Evolutionary conservation across 2,797 vertebrate species (phyloP).

Genomic region (Ibycter americanus): DNA sequence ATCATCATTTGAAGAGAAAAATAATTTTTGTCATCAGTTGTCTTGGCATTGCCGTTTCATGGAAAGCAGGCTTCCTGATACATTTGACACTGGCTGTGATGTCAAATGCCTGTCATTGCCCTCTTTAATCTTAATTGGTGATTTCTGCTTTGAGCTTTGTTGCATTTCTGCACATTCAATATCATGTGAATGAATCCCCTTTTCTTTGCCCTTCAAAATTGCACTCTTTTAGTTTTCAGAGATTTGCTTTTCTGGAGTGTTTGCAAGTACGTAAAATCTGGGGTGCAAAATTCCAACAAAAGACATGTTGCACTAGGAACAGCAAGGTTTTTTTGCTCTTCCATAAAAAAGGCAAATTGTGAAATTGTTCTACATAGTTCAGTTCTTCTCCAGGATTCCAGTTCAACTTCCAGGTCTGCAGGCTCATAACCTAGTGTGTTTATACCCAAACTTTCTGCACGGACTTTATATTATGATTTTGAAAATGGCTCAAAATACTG

Average conservation of each 20-base stretch:
- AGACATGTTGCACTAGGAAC: not conserved
- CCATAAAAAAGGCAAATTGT: not conserved
- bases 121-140: not conserved
- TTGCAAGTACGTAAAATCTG: not conserved
- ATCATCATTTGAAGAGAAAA: slow-evolving; percentile 76
- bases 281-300: not conserved
- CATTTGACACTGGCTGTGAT: slow-evolving; percentile 24
- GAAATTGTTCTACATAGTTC: not conserved
- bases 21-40: slow-evolving; percentile 70
- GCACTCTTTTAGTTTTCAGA: not conserved
- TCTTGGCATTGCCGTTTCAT: slow-evolving; percentile 43
- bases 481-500: not conserved
- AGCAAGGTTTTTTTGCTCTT: not conserved
- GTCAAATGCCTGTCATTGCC: not conserved
- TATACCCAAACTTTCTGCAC: not conserved
- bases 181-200: not conserved
- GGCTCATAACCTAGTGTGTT: not conserved
- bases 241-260: not conserved
- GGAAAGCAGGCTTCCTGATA: slow-evolving; percentile 54
- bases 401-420: not conserved
- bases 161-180: not conserved
- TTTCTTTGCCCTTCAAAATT: not conserved
- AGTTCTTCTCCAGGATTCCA: not conserved
- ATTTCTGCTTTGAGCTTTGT: not conserved
- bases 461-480: not conserved